Percentiles rank a stretch among this genome's conserved stretches.
phyloP scores from a whole-genome alignment of 2,888 invertebrate species.

The Helleia helle region DNA sequence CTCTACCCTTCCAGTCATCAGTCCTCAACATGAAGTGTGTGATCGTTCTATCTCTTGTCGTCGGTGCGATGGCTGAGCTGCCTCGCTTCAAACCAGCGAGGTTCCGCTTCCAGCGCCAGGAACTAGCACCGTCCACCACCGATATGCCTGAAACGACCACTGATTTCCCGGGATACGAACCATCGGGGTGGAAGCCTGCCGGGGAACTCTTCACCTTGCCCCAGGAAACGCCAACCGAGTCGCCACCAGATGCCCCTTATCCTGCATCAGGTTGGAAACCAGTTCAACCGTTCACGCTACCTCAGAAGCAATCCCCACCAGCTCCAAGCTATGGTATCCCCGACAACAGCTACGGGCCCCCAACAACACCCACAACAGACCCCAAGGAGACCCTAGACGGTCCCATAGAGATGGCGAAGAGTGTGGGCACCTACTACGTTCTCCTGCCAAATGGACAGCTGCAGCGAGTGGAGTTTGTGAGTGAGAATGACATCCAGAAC shows the following conservation, averaged over 20 bases:
- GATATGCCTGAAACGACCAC: constrained; percentile 53
- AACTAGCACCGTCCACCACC: constrained; percentile 57
- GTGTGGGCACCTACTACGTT: constrained; percentile 76
- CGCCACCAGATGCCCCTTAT: constrained; percentile 39
- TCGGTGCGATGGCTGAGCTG: constrained; percentile 45
- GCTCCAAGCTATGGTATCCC: constrained; percentile 47
- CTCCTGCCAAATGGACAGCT: constrained; percentile 77
- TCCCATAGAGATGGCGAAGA: constrained; percentile 57
- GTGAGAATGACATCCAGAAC: constrained; percentile 62
- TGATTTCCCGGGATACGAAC: constrained; percentile 36
- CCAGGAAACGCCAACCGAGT: constrained; percentile 26
- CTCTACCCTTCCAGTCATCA: constrained; percentile 21
- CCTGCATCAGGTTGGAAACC: constrained; percentile 63
- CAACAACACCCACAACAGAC: constrained; percentile 41
- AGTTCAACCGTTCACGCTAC: constrained; percentile 47
- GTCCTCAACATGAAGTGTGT: constrained; percentile 46
- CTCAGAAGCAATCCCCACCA: constrained; percentile 39
- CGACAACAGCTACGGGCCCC: constrained; percentile 29
- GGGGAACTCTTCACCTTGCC: constrained; percentile 30
- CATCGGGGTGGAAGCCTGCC: constrained; percentile 54
- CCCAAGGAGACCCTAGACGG: constrained; percentile 50
- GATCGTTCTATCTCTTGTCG: constrained; percentile 37
- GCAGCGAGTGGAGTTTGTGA: constrained; percentile 74
- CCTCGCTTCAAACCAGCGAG: constrained; percentile 63
- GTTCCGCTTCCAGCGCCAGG: constrained; percentile 59